Base-by-base conservation (phyloP, 2,797 vertebrate genomes). In the Pygocentrus nattereri region DNA sequence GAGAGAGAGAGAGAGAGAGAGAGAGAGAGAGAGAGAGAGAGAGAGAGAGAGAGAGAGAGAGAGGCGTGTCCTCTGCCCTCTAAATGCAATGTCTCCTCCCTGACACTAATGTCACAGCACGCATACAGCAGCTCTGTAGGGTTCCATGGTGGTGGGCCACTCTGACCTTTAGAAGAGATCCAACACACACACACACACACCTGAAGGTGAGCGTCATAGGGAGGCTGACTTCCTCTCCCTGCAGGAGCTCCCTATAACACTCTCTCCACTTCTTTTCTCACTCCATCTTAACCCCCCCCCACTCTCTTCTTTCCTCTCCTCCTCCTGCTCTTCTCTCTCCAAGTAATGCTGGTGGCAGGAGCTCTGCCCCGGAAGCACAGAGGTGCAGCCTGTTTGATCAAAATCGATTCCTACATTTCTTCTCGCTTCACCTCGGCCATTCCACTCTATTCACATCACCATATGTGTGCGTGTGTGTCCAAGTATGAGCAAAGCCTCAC, bases 361-460 rank as follows among this genome's bases (percentile, higher is more conserved):
- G 50, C n/a, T 49, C 3, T 41, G 21, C 21, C 23, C 70, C 44
- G 50, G 80, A 75, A 83, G 78, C 76, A 80, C 54, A 54, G 79
- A 62, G 56, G 49, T 65, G 70, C 69, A 80, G 56, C 77, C 25
- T 30, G 52, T 79, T 84, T 84, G 77, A 90, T 82, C 77, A 75
- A 84, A 87, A 90, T 91, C 38, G n/a, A 85, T 87, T 77, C 18
- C 74, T 86, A 77, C 86, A 88, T 85, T 84, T 88, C 69, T 80
- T 81, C 81, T 84, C 8, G 44, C 84, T 71, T 83, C 78, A 79
- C 81, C 81, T 79, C 80, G 61, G 75, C 58, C 80, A 50, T 85
- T 89, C 83, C 83, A 61, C 68, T 83, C 47, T 16, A 18, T 79
- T 85, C 82, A 80, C 83, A 44, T 75, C 11, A 30, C 31, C 11